A percentile compares a stretch with the other conserved stretches of the same genome.
Evolutionary conservation across 2,888 invertebrate species (phyloP).

Genomic region (Nesidiocoris tenuis): DNA sequence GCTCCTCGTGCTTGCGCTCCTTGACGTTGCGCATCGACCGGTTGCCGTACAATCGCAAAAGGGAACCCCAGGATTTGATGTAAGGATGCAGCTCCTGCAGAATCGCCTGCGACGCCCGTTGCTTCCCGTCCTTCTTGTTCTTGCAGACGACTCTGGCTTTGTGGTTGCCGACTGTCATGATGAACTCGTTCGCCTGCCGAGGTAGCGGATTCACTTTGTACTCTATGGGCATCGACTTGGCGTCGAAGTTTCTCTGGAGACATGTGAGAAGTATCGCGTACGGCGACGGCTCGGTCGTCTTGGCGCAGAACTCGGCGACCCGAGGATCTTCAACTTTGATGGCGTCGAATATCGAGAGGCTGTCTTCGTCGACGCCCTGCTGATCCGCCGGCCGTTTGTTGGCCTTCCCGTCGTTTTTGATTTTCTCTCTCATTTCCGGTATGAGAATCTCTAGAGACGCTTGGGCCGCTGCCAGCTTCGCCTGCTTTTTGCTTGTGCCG

Average conservation of each 20-base stretch:
- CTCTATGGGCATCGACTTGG: constrained; percentile 82
- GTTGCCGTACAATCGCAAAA: constrained; percentile 88
- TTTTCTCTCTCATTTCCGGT: constrained; percentile 85
- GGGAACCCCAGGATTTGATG: constrained; percentile 90
- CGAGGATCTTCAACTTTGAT: constrained; percentile 91
- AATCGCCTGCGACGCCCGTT: constrained; percentile 91
- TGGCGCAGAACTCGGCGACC: constrained; percentile 91
- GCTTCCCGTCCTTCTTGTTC: constrained; percentile 95
- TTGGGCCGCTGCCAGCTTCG: constrained; percentile 90
- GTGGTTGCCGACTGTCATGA: constrained; percentile 92
- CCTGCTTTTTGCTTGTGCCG: constrained; percentile 93
- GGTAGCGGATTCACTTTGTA: constrained; percentile 83
- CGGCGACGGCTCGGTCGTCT: constrained; percentile 92
- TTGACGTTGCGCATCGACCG: constrained; percentile 86
- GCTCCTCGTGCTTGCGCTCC: constrained; percentile 88
- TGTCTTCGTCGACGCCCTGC: constrained; percentile 46
- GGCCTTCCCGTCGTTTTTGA: constrained; percentile 62
- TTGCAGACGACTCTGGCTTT: constrained; percentile 87
- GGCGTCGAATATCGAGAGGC: constrained; percentile 78
- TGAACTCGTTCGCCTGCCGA: constrained; percentile 89
- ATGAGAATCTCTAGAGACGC: constrained; percentile 87
- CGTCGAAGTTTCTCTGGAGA: constrained; percentile 86
- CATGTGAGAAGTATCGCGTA: constrained; percentile 91
- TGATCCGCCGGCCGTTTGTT: constrained; percentile 55
- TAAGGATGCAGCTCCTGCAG: constrained; percentile 92